Percentiles rank a stretch among this genome's conserved stretches.
phyloP scores from a whole-genome alignment of 2,888 invertebrate genomes.

The Agrochola lychnidis region DNA sequence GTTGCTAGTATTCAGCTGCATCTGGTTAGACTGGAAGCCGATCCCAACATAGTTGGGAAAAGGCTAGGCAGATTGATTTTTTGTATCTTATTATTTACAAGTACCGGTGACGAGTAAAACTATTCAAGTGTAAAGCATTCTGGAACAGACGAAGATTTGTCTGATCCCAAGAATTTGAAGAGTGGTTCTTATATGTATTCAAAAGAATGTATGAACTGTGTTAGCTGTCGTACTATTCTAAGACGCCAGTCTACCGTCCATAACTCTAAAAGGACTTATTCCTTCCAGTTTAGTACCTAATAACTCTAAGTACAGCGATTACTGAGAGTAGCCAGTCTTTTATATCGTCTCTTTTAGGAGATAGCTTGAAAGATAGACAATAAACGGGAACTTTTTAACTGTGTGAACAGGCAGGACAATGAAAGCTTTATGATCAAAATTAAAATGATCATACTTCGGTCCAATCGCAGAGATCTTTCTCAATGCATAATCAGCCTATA shows the following conservation, averaged over 20 bases:
- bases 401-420: neutral
- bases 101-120: too few species aligned
- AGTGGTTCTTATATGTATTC: neutral
- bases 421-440: neutral
- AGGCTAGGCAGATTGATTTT: neutral
- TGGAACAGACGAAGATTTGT: neutral
- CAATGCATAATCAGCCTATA: neutral
- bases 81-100: neutral
- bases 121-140: too few species aligned
- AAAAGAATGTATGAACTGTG: slow-evolving; percentile 1
- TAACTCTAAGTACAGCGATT: slow-evolving; percentile 42
- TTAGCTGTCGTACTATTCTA: neutral
- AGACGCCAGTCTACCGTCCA: neutral
- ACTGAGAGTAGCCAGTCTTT: slow-evolving; percentile 28
- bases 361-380: slow-evolving; percentile 21
- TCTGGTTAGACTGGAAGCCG: too few species aligned
- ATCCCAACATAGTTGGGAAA: too few species aligned
- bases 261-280: slow-evolving; percentile 35
- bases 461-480: neutral
- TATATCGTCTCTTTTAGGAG: slow-evolving; percentile 39
- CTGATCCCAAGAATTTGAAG: neutral
- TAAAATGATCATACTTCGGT: neutral
- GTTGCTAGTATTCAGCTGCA: too few species aligned
- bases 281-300: slow-evolving; percentile 39
- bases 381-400: slow-evolving; percentile 34